Base-by-base conservation (phyloP, 2,113 vertebrate species). In the Gasterosteus nipponicus region DNA sequence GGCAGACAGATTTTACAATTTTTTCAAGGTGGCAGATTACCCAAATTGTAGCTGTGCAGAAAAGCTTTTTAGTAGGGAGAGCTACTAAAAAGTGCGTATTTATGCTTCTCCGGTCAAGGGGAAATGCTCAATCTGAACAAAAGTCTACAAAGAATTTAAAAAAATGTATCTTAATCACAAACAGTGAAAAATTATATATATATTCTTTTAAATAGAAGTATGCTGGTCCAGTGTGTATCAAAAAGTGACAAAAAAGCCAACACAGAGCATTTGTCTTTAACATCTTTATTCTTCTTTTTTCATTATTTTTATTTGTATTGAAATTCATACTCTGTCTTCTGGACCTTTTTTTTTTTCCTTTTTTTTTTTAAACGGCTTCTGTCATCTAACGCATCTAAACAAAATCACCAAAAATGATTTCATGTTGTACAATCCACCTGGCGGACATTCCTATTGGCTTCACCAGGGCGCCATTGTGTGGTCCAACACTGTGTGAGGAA, bases 241-340 rank as follows among this genome's bases (percentile, higher is more conserved):
- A 63, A 41, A 38, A 46, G 19, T 10, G 35, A 85, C 8, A 75
- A 67, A 66, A 73, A 4, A 69, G 22, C 39, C 10, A 0, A 67
- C 18, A 47, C 10, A 38, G 6, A 9, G 2, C 1, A 2, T 67
- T 84, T 92, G 89, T 89, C 90, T 93, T 93, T 90, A 84, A 71
- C 77, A 83, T 80, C 89, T 93, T 93, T 93, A 92, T 93, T 93
- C 29, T 41, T 86, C 84, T 91, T 93, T 93, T 93, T 92, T 92
- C 87, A 91, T 89, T 65, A 85, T 86, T 93, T 92, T 91, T 90
- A 75, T 91, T 88, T 88, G 80, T 92, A 90, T 58, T 92, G 86
- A 93, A 92, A 91, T 86, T 83, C 72, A 83, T 89, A 90, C 80
- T 87, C 77, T 89, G 89, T 90, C 81, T 80, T 89, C 77, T 84